These are phyloP conservation scores for Erannis defoliaria DNA, from an alignment of 2,888 invertebrate genomes.

Conservation along the genomic window DNA sequence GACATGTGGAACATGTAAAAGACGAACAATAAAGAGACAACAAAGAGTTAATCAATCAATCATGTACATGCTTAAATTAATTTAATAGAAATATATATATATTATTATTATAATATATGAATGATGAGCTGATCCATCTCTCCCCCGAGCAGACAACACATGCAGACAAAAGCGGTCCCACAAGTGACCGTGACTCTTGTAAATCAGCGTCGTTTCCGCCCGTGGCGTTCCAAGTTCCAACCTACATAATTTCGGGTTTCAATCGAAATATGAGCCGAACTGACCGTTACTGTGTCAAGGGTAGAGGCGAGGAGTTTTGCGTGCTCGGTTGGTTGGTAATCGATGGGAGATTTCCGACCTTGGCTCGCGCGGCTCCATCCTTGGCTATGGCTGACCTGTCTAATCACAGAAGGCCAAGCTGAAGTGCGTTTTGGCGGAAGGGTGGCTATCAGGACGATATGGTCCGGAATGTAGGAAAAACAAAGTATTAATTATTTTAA, in stretches of 20 bases:
- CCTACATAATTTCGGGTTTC: constrained; percentile 75
- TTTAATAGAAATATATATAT: too few species aligned
- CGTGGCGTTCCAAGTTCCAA: constrained; percentile 59
- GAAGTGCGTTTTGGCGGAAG: constrained; percentile 23
- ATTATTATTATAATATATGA: too few species aligned
- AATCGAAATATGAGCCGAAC: constrained; percentile 58
- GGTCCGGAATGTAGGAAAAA: background rate
- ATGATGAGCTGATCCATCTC: background rate
- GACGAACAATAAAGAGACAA: too few species aligned
- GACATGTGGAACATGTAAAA: too few species aligned
- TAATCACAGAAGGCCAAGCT: constrained; percentile 59
- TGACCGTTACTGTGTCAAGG: constrained; percentile 84
- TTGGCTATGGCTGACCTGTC: constrained; percentile 74
- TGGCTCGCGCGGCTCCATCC: constrained; percentile 73
- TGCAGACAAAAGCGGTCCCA: constrained; percentile 9
- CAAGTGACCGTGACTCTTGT: constrained; percentile 45
- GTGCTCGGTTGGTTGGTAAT: constrained; percentile 73
- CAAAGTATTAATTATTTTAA: too few species aligned
- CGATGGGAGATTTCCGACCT: constrained; percentile 84
- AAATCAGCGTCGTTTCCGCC: constrained; percentile 63
- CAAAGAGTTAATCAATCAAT: too few species aligned
- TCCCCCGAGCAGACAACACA: constrained; percentile 6
- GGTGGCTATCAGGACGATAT: background rate
- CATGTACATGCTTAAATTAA: too few species aligned
- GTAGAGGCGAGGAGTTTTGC: constrained; percentile 77